Evolutionary conservation across 2,113 vertebrate species (phyloP).

Genomic region (Spilogale gracilis): DNA sequence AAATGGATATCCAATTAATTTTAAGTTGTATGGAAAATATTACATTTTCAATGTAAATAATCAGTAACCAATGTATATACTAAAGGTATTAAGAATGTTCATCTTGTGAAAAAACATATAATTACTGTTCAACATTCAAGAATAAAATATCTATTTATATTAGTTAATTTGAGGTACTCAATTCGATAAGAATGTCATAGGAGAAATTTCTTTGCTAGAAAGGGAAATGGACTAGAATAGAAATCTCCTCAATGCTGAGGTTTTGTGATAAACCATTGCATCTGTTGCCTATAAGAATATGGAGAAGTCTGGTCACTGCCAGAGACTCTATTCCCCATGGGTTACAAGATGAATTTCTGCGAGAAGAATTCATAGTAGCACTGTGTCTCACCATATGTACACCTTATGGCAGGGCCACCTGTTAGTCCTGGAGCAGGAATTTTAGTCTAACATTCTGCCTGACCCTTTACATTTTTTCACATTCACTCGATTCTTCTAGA

Average conservation of each 20-base stretch:
- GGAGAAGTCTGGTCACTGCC: conserved; percentile 11
- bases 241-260: background rate
- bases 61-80: background rate
- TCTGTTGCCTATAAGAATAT: background rate
- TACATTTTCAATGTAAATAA: background rate
- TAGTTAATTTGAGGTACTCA: background rate
- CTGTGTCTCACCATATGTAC: conserved; percentile 69
- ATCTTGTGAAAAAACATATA: background rate
- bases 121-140: background rate
- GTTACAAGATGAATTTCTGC: background rate
- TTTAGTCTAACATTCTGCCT: background rate
- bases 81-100: background rate
- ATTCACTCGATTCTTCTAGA: background rate
- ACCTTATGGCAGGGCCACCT: conserved; percentile 75
- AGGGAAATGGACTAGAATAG: background rate
- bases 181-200: background rate
- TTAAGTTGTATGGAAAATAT: background rate
- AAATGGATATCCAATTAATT: background rate
- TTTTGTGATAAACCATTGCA: background rate
- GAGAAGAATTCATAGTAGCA: background rate
- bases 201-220: background rate
- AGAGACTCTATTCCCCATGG: background rate
- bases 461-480: conserved; percentile 22
- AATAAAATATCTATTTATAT: background rate
- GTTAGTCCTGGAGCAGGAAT: conserved; percentile 12